Percentiles rank a stretch among this genome's conserved stretches.
Conservation (phyloP, 2,888 invertebrate species). For the Aphodius granarius region DNA sequence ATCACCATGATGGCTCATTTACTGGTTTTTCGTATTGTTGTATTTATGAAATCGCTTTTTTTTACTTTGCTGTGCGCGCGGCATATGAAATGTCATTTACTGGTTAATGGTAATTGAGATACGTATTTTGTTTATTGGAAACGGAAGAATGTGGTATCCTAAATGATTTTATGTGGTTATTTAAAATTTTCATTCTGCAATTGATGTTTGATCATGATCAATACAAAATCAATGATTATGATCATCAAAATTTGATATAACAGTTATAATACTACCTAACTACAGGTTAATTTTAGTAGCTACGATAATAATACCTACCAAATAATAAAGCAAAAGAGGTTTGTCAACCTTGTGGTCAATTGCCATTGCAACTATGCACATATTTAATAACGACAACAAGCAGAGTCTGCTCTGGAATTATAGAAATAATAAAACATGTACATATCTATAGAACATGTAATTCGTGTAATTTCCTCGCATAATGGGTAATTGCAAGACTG, state of each 20-base stretch:
- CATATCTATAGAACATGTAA: not conserved
- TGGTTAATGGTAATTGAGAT: not conserved
- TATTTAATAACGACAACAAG: not conserved
- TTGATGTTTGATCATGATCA: too few relatives aligned
- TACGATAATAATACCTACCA: too few relatives aligned
- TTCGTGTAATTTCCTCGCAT: not conserved
- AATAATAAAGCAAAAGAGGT: not conserved
- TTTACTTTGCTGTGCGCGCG: not conserved
- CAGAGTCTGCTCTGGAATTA: not conserved
- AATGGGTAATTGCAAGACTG: not conserved
- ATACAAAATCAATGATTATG: too few relatives aligned
- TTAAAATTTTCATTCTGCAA: too few relatives aligned
- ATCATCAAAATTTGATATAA: too few relatives aligned
- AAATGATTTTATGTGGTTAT: too few relatives aligned
- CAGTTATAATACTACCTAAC: too few relatives aligned
- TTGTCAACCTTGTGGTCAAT: not conserved
- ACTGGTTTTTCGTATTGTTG: not conserved
- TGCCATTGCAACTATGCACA: not conserved
- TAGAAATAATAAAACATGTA: not conserved
- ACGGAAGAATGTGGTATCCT: not conserved
- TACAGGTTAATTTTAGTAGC: too few relatives aligned
- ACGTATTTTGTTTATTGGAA: not conserved
- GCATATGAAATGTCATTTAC: not conserved
- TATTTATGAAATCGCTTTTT: not conserved
- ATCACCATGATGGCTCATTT: not conserved